Evolutionary conservation across 2,113 vertebrate species (phyloP), one percentile per base, ranked within the genome.

Genomic region (Rhinoderma darwinii): DNA sequence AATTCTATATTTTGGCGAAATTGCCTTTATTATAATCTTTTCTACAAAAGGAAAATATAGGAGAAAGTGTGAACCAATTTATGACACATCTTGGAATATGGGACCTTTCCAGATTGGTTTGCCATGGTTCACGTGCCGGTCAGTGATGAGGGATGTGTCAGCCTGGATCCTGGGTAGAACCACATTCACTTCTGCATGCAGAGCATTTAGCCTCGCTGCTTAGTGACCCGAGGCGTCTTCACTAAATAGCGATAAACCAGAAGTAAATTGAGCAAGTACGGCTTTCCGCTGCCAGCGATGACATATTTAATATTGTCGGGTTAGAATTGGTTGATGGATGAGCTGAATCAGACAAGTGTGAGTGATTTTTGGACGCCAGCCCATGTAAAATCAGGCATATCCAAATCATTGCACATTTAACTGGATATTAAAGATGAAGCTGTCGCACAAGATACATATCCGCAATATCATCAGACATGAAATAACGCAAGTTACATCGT

Each of bases 191-290:
- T 72, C 63, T 35, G 41, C 25, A 39, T 75, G 78, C 41, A 50
- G 63, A 43, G 7, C 81, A 72, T 83, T 51, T 50, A 22, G 43
- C 61, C 32, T 66, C 25, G 32, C 30, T 18, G 63, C 63, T 72
- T 11, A 39, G 81, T 83, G 81, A 83, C 63, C 81, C 9, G 18
- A 51, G 63, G 61, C 81, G 2, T 72, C 81, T 83, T 72, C n/a
- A 50, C 81, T 83, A 83, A 83, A 83, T 83, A 68, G 81, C 44
- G 81, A 83, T 83, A 83, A 83, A 70, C 41, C 63, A 59, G 68
- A 72, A 83, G 63, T 72, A 68, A 83, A 83, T 70, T 44, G 66
- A 68, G 63, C 81, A 70, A 70, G 72, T 51, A 51, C 72, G 43
- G n/a, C 37, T 83, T 11, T 20, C 43, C 15, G 41, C 81, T 72